These are phyloP conservation scores for Mirounga angustirostris DNA, from an alignment of 2,113 vertebrate genomes.

Conservation along the genomic window DNA sequence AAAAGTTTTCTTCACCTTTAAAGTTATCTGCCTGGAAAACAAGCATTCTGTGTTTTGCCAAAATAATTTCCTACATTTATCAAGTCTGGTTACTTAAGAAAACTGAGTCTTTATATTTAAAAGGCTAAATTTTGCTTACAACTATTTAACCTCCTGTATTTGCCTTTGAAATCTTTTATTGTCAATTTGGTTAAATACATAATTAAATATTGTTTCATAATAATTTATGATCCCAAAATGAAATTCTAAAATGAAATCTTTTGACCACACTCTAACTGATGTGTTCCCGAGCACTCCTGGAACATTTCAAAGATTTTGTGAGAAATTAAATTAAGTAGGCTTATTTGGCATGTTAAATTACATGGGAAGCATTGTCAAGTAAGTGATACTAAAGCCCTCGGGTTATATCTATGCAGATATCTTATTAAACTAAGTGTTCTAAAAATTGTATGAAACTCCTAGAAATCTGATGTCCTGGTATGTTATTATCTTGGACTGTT, in stretches of 20 bases:
- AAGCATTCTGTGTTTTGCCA: not conserved
- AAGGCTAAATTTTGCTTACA: not conserved
- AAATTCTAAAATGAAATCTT: not conserved
- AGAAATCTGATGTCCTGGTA: not conserved
- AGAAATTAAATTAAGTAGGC: not conserved
- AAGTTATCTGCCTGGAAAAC: not conserved
- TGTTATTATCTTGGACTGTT: not conserved
- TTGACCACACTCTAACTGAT: not conserved
- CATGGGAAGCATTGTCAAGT: not conserved
- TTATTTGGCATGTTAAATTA: not conserved
- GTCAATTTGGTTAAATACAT: not conserved
- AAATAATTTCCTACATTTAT: not conserved
- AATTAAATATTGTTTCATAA: not conserved
- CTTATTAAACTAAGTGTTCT: not conserved
- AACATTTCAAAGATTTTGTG: not conserved
- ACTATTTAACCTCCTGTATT: not conserved
- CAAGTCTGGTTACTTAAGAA: not conserved
- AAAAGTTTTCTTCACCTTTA: not conserved
- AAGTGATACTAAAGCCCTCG: not conserved
- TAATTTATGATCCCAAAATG: not conserved
- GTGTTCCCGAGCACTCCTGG: not conserved
- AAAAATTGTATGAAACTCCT: not conserved
- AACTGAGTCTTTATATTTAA: not conserved
- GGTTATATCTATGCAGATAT: not conserved
- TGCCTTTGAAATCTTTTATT: not conserved